Base-by-base conservation (phyloP, 2,888 invertebrate genomes). In the Calliopum simillimum region DNA sequence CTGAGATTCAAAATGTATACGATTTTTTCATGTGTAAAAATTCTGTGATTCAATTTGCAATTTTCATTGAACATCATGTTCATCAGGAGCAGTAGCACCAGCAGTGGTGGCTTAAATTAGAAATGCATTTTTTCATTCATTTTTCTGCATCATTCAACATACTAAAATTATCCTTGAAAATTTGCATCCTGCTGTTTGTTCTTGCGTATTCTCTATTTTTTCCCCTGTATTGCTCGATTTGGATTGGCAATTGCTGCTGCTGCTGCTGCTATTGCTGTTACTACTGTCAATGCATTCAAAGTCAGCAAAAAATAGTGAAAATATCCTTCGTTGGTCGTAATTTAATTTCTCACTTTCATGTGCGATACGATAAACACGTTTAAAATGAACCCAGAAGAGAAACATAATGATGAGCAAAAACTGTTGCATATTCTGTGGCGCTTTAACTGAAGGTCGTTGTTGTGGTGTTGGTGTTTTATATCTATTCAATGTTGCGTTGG, bases 361-460 rank as follows among this genome's bases (percentile, higher is more conserved):
- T 33, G 8, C 33, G 33, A 33, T 4, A 25, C 25, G 5, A 25
- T 5, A 33, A 5, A 33, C 33, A 33, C 33, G 33, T 33, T 33
- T 8, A 33, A 33, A 33, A 8, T 8, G 8, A 33, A 33, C 8
- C 8, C 8, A 33, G 33, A 33, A 33, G 33, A 33, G 33, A 33
- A 33, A 33, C 33, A 33, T 33, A 33, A 33, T 33, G 33, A 33
- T 19, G 56, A 43, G 55, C 43, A 47, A 56, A 33, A 66, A 66
- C 66, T 66, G 66, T 66, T 66, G 66, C 66, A 66, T 46, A 66
- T 44, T 56, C 66, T 56, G 14, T 14, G 56, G 66, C 66, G 46
- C 25, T 33, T 33, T 33, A 4, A 8, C 33, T 46, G 66, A 56
- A 56, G 66, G 66, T 47, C 66, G 56, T 8, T 14, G 8, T 55